Percentiles rank a stretch among this genome's conserved stretches.
Evolutionary conservation across 2,888 invertebrate genomes (phyloP).

Genomic region (Euzophera pinguis): DNA sequence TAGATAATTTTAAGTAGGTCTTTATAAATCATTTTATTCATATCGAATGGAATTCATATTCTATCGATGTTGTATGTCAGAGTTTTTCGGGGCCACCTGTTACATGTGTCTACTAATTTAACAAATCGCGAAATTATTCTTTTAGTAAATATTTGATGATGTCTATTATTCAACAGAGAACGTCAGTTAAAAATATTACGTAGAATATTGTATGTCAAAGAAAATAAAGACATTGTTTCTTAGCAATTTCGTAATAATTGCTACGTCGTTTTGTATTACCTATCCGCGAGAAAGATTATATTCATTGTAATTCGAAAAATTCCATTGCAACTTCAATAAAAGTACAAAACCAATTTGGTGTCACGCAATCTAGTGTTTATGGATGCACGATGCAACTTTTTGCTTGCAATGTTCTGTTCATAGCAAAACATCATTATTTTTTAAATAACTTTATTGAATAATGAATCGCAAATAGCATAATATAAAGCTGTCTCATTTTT

Average conservation of each 20-base stretch:
- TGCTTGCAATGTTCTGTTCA: constrained; percentile 41
- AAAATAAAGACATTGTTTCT: background rate
- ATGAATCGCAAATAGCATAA: background rate
- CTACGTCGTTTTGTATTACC: background rate
- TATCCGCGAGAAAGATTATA: constrained; percentile 20
- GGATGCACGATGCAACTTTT: constrained; percentile 52
- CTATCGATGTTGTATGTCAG: too few species aligned
- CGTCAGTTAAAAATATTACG: too few species aligned
- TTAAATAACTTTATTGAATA: constrained; percentile 16
- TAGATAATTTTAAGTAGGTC: too few species aligned
- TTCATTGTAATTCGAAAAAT: constrained; percentile 33
- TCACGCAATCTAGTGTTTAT: constrained; percentile 67
- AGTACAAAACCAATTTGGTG: constrained; percentile 43
- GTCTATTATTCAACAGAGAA: too few species aligned
- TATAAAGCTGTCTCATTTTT: too few species aligned
- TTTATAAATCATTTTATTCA: too few species aligned
- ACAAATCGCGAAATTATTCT: too few species aligned
- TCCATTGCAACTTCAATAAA: constrained; percentile 44
- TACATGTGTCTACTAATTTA: too few species aligned
- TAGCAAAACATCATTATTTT: constrained; percentile 49
- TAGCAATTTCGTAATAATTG: background rate
- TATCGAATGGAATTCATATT: too few species aligned
- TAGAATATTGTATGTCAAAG: too few species aligned
- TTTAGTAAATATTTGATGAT: too few species aligned
- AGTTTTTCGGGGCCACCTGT: too few species aligned